These are phyloP conservation scores for Wiebesia pumilae DNA, from an alignment of 1,140 invertebrate genomes.

Conservation along the genomic window DNA sequence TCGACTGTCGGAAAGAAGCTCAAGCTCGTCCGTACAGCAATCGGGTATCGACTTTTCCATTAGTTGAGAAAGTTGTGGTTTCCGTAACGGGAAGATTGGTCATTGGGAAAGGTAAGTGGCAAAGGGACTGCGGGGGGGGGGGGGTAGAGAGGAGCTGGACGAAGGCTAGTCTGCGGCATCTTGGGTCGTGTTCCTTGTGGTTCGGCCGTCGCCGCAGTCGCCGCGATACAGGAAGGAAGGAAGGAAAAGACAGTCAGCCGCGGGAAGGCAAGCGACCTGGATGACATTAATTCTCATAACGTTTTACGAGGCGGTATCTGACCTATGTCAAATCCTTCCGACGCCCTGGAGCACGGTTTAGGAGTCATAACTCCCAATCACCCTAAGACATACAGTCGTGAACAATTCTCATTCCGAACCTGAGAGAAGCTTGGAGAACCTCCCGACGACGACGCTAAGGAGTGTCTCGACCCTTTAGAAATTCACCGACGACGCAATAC, in stretches of 20 bases:
- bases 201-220: background rate
- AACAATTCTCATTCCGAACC: constrained; percentile 58
- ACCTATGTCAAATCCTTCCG: constrained; percentile 73
- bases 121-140: constrained; percentile 30
- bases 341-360: constrained; percentile 70
- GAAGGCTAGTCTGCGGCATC: constrained; percentile 28
- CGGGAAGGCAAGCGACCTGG: constrained; percentile 50
- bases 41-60: constrained; percentile 74
- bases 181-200: constrained; percentile 19
- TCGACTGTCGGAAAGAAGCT: background rate
- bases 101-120: constrained; percentile 45
- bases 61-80: constrained; percentile 70
- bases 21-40: constrained; percentile 58
- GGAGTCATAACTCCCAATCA: constrained; percentile 74
- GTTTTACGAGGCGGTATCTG: constrained; percentile 74
- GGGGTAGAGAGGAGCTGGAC: background rate
- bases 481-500: constrained; percentile 35
- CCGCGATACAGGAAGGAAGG: constrained; percentile 52
- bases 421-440: constrained; percentile 21
- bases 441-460: constrained; percentile 30
- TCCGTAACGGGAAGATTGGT: constrained; percentile 70
- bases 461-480: constrained; percentile 17
- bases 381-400: constrained; percentile 72
- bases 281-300: constrained; percentile 75
- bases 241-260: constrained; percentile 47